A percentile compares a stretch with the other conserved stretches of the same genome.
phyloP scores from a whole-genome alignment of 1,140 invertebrate species.

The Pararge aegeria region DNA sequence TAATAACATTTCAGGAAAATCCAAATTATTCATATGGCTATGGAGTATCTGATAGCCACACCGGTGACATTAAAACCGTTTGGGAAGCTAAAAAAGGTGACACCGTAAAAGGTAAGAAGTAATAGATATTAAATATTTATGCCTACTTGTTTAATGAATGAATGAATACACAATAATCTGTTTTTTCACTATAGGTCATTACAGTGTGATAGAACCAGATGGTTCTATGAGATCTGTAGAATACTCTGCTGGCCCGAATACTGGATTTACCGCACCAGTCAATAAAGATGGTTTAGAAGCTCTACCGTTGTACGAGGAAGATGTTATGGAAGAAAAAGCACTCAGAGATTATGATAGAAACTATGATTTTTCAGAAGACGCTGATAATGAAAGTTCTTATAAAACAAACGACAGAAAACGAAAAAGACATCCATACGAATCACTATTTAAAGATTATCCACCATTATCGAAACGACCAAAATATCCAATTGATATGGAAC shows the following conservation, averaged over 20 bases:
- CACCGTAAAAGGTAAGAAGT: conserved; percentile 76
- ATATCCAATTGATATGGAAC: conserved; percentile 53
- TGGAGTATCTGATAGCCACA: conserved; percentile 78
- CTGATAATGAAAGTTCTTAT: conserved; percentile 42
- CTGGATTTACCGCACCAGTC: conserved; percentile 60
- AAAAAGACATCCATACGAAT: conserved; percentile 50
- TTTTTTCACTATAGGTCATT: conserved; percentile 59
- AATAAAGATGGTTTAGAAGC: conserved; percentile 45
- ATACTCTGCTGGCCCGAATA: conserved; percentile 71
- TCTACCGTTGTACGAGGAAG: conserved; percentile 26
- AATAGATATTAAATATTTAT: neutral
- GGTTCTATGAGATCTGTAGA: conserved; percentile 74
- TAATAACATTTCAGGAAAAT: conserved; percentile 61
- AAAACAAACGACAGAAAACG: conserved; percentile 46
- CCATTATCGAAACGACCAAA: conserved; percentile 48
- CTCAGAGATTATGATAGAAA: conserved; percentile 58
- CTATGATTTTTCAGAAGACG: conserved; percentile 59
- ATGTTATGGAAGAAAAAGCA: conserved; percentile 54
- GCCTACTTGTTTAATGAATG: no score
- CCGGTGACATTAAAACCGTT: conserved; percentile 83
- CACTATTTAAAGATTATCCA: conserved; percentile 50
- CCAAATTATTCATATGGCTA: conserved; percentile 81
- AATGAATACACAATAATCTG: conserved; percentile 8
- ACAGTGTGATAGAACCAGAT: conserved; percentile 75
- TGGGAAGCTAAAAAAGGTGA: conserved; percentile 83